These are phyloP conservation scores for Hirtodrosophila alboralis DNA, from an alignment of 2,888 invertebrate species.

Conservation along the genomic window DNA sequence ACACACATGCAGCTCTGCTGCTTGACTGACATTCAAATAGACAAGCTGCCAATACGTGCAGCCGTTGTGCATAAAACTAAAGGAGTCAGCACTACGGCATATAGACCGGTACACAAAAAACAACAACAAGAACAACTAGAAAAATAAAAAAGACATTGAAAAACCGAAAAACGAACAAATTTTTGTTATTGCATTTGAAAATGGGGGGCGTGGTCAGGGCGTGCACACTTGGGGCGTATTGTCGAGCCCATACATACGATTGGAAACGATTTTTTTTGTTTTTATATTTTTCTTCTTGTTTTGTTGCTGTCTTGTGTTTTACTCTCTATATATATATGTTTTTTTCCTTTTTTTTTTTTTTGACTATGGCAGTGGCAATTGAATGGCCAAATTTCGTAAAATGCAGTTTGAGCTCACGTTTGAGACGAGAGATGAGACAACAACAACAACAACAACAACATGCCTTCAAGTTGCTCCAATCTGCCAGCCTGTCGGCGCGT, in stretches of 20 bases:
- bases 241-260: slow-evolving; percentile 68
- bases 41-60: slow-evolving; percentile 76
- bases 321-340: slow-evolving; percentile 15
- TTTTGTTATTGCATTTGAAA: slow-evolving; percentile 76
- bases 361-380: slow-evolving; percentile 67
- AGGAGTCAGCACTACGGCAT: slow-evolving; percentile 65
- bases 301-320: slow-evolving; percentile 49
- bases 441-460: slow-evolving; percentile 51
- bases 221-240: slow-evolving; percentile 60
- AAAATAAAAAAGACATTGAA: slow-evolving; percentile 42
- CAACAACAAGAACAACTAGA: slow-evolving; percentile 13
- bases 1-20: slow-evolving; percentile 26
- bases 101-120: slow-evolving; percentile 10
- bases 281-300: slow-evolving; percentile 9
- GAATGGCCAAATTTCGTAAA: slow-evolving; percentile 74
- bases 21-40: slow-evolving; percentile 74
- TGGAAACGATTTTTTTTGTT: slow-evolving; percentile 35
- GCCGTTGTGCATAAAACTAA: slow-evolving; percentile 75
- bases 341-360: slow-evolving; percentile 19
- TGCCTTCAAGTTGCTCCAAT: slow-evolving; percentile 34
- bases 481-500: slow-evolving; percentile 12
- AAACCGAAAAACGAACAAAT: slow-evolving; percentile 68
- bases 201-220: slow-evolving; percentile 68
- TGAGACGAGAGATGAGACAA: slow-evolving; percentile 53
- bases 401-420: slow-evolving; percentile 73